A percentile compares a stretch with the other conserved stretches of the same genome.
phyloP scores from a whole-genome alignment of 2,888 invertebrate genomes.

The Parasteatoda lunata region DNA sequence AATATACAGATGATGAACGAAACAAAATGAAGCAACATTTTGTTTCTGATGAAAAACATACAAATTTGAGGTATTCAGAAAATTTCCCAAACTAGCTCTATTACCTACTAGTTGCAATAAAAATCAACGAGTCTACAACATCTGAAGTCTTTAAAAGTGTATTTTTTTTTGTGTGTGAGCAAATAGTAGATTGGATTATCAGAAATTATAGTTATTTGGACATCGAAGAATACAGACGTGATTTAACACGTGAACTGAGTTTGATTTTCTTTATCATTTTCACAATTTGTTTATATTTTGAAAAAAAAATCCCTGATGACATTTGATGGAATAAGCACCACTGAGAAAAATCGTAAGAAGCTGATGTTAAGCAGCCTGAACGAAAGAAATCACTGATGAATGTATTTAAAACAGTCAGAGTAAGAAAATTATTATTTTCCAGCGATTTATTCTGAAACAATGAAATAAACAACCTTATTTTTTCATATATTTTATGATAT shows the following conservation, averaged over 20 bases:
- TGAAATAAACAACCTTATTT: too few relatives aligned
- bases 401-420: too few relatives aligned
- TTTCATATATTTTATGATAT: too few relatives aligned
- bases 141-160: constrained; percentile 20
- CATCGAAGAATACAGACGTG: constrained; percentile 49
- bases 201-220: constrained; percentile 49
- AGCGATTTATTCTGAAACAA: too few relatives aligned
- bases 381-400: constrained; percentile 16
- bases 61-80: constrained; percentile 66
- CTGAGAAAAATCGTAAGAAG: constrained; percentile 35
- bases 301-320: constrained; percentile 62
- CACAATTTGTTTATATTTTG: constrained; percentile 29
- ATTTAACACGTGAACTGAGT: constrained; percentile 16
- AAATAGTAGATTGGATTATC: constrained; percentile 60
- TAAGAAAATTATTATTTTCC: too few relatives aligned
- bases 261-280: constrained; percentile 36
- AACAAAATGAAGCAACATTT: constrained; percentile 56
- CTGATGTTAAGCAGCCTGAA: constrained; percentile 36
- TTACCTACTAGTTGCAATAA: constrained; percentile 23
- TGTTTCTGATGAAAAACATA: constrained; percentile 57
- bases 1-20: constrained; percentile 62
- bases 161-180: constrained; percentile 55
- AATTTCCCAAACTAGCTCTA: constrained; percentile 33
- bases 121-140: constrained; percentile 51
- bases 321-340: constrained; percentile 59